phyloP scores from a whole-genome alignment of 2,113 vertebrate genomes.

The Pleuronectes platessa region DNA sequence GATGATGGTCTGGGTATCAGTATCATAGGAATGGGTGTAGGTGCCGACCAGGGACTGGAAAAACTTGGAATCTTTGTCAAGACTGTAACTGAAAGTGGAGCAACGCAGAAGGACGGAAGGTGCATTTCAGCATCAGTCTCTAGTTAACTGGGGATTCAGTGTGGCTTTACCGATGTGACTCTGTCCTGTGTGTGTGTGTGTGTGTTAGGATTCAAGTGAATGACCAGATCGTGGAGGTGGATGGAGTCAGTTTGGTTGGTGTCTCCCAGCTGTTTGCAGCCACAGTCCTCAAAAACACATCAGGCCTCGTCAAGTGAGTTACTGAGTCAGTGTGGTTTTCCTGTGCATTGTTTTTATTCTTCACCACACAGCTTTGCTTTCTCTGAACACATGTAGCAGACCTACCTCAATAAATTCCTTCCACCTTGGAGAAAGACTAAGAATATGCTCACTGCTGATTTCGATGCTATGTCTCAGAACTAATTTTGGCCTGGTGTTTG shows the following conservation, averaged over 20 bases:
- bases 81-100: constrained; percentile 89
- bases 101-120: constrained; percentile 88
- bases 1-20: constrained; percentile 91
- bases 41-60: constrained; percentile 92
- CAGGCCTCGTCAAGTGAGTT: constrained; percentile 88
- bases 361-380: not conserved
- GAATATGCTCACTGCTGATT: not conserved
- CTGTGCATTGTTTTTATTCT: not conserved
- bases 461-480: not conserved
- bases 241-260: constrained; percentile 90
- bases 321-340: not conserved
- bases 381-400: no score
- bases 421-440: not conserved
- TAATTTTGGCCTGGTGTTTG: not conserved
- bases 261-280: constrained; percentile 93
- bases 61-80: constrained; percentile 95
- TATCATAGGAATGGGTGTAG: constrained; percentile 94
- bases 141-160: not conserved
- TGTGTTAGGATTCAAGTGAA: constrained; percentile 88
- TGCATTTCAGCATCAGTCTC: constrained; percentile 52
- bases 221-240: constrained; percentile 94
- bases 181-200: not conserved
- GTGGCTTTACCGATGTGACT: not conserved
- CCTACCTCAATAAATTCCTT: not conserved
- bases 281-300: constrained; percentile 91